These are phyloP conservation scores for Cephus nigrinus DNA, from an alignment of 2,888 invertebrate species.

Conservation along the genomic window DNA sequence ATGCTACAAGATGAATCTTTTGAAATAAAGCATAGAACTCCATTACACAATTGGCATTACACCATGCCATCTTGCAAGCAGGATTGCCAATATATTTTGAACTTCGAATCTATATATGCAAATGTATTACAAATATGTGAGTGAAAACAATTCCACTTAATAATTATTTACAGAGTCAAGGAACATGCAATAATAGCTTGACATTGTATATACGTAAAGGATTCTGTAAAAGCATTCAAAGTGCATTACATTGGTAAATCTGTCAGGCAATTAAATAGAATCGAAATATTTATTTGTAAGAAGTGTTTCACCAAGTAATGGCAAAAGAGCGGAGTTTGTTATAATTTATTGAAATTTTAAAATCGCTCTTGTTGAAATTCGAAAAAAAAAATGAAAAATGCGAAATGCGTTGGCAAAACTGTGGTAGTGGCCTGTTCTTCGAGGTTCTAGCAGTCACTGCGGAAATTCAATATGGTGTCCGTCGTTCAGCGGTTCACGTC, in stretches of 20 bases:
- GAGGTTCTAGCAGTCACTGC: slow-evolving; percentile 23
- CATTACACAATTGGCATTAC: not conserved
- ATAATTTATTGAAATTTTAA: not conserved
- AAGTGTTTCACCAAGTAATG: not conserved
- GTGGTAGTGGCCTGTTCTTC: not conserved
- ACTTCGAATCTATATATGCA: not conserved
- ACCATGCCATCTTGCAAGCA: not conserved
- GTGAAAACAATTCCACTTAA: not conserved
- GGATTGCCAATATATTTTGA: not conserved
- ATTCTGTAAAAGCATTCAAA: not conserved
- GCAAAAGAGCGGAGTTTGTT: not conserved
- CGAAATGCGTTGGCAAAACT: not conserved
- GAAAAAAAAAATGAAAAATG: not conserved
- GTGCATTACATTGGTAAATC: not conserved
- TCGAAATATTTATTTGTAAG: not conserved
- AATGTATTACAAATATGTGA: not conserved
- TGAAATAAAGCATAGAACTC: not conserved
- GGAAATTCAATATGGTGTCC: slow-evolving; percentile 56
- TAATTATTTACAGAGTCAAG: not conserved
- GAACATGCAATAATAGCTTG: not conserved
- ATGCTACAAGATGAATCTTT: not conserved
- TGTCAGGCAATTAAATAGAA: not conserved
- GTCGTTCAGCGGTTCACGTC: slow-evolving; percentile 45
- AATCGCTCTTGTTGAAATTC: not conserved
- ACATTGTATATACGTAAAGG: not conserved